Evolutionary conservation across 37 sponge, comb jelly and placozoan species (phyloP).

Genomic region (Hormiphora californensis): DNA sequence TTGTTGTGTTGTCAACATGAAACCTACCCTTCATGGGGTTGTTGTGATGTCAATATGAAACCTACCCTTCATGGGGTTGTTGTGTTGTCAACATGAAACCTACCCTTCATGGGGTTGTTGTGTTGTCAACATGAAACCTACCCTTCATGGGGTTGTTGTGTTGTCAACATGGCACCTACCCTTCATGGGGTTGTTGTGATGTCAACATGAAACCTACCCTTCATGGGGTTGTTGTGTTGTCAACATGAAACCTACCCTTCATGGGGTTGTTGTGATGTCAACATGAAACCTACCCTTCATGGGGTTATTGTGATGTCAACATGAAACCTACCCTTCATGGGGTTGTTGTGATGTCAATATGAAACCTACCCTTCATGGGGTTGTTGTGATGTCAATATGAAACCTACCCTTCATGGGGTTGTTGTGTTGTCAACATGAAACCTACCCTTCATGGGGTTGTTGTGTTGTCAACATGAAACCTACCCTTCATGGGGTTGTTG

Average conservation of each 20-base stretch:
- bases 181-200: constrained; percentile 39
- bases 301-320: constrained; percentile 21
- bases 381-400: too few relatives aligned
- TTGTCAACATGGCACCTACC: too few relatives aligned
- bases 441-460: constrained; percentile 26
- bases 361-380: constrained; percentile 36
- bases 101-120: constrained; percentile 37
- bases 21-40: constrained; percentile 32
- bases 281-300: constrained; percentile 32
- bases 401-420: constrained; percentile 32
- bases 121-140: too few relatives aligned
- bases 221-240: constrained; percentile 44
- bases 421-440: too few relatives aligned
- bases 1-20: constrained; percentile 33
- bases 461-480: too few relatives aligned
- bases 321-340: constrained; percentile 30
- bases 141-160: constrained; percentile 42
- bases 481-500: constrained; percentile 37
- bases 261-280: constrained; percentile 37
- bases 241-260: constrained; percentile 23
- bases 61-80: constrained; percentile 26
- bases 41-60: too few relatives aligned
- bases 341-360: constrained; percentile 34
- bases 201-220: too few relatives aligned
- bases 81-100: too few relatives aligned